Conservation (phyloP, 2,888 invertebrate genomes). For the Limenitis arthemis region DNA sequence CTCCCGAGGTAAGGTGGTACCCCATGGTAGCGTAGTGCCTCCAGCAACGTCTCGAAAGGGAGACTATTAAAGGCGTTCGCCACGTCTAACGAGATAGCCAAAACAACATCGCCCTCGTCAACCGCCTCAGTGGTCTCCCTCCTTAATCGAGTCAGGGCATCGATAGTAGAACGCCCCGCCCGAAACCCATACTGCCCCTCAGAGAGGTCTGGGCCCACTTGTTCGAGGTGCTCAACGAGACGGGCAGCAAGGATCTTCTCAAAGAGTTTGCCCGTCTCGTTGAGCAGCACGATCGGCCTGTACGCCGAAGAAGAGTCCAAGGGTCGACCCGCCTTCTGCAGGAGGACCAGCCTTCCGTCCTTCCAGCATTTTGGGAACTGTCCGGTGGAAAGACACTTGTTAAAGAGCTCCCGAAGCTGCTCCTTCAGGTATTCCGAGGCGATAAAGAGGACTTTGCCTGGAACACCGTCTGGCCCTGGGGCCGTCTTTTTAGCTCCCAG, state of each 20-base stretch:
- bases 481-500: neutral
- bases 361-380: too few relatives aligned
- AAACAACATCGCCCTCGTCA: neutral
- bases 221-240: neutral
- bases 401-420: too few relatives aligned
- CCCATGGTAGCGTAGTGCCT: neutral
- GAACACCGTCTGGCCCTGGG: neutral
- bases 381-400: neutral
- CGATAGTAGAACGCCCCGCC: neutral
- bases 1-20: neutral
- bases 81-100: neutral
- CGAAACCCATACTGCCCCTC: too few relatives aligned
- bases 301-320: neutral
- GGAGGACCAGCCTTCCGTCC: too few relatives aligned
- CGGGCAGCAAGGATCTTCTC: neutral
- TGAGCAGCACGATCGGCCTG: neutral
- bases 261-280: neutral
- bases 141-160: too few relatives aligned
- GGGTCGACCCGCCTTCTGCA: neutral
- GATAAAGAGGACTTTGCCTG: neutral
- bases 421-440: neutral
- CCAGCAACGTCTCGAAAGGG: neutral
- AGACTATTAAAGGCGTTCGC: neutral
- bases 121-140: too few relatives aligned
- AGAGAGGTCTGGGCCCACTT: neutral